These are phyloP conservation scores for Scaptomyza pallida DNA, from an alignment of 1,140 invertebrate species.

Conservation along the genomic window DNA sequence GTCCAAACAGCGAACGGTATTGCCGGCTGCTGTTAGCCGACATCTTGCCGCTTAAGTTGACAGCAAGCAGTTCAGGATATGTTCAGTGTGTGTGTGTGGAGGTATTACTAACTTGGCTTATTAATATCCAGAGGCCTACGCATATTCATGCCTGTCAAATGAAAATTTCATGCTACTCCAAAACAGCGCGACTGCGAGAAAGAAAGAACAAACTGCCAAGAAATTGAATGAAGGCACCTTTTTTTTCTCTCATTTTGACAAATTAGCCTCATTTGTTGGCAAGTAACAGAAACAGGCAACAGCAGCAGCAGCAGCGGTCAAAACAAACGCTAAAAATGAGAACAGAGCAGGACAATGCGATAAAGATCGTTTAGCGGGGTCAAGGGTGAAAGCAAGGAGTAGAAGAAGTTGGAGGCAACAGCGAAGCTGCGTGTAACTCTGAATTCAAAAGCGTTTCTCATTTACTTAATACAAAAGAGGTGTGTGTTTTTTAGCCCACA, in stretches of 20 bases:
- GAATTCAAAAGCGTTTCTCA: slow-evolving; percentile 43
- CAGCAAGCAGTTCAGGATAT: slow-evolving; percentile 56
- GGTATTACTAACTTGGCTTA: slow-evolving; percentile 59
- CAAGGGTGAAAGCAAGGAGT: not conserved
- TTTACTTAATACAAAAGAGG: slow-evolving; percentile 50
- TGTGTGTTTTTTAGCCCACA: slow-evolving; percentile 24
- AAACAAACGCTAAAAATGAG: slow-evolving; percentile 55
- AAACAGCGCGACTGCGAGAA: no score
- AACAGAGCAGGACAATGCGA: slow-evolving; percentile 60
- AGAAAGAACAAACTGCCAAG: slow-evolving; percentile 31
- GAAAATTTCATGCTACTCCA: slow-evolving; percentile 65
- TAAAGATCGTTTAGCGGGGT: slow-evolving; percentile 60
- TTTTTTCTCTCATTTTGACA: slow-evolving; percentile 53
- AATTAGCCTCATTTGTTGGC: slow-evolving; percentile 79
- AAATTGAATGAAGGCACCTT: slow-evolving; percentile 48
- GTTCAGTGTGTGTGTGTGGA: slow-evolving; percentile 4
- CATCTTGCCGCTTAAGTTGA: slow-evolving; percentile 63
- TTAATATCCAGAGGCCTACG: slow-evolving; percentile 61
- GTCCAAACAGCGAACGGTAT: slow-evolving; percentile 64
- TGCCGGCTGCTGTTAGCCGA: slow-evolving; percentile 38
- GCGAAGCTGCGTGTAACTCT: slow-evolving; percentile 44
- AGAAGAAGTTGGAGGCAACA: not conserved
- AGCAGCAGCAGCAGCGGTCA: slow-evolving; percentile 45
- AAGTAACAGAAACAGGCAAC: not conserved
- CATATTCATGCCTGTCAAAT: slow-evolving; percentile 69